Evolutionary conservation across 2,888 invertebrate genomes (phyloP), one percentile per base, ranked within the genome.

Genomic region (Mimas tiliae): DNA sequence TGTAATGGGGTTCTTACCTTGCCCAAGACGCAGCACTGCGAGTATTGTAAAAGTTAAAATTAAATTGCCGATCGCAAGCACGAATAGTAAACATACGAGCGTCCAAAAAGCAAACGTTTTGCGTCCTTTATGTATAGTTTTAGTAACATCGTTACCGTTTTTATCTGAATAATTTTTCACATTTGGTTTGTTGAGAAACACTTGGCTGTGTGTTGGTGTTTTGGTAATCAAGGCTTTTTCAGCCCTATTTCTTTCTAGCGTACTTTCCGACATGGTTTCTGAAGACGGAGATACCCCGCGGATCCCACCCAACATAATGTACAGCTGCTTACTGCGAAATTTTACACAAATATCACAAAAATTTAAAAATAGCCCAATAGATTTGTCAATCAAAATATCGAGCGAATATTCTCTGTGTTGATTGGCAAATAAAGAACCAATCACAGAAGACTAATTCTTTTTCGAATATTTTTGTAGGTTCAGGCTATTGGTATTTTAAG

Each of bases 101-200:
- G 96, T 96, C 98, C 98, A 98, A 79, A 98, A 96, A 0, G 96
- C 96, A 75, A 96, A 96, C 0, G 96, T 95, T 83, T 95, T 95
- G 45, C 95, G 84, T 12, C 95, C 95, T 72, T 83, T 87, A 65
- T 88, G 82, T 3, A 87, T 78, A 4, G 82, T 69, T 76, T 90
- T 92, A 14, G 83, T 85, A 42, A 93, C 91, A 77, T 92, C 89
- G 53, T 93, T 93, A 0, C 93, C 93, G 70, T 92, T 93, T 73
- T 90, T 93, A 78, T 93, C 93, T 0, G 91, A 91, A 69, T 91
- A 91, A 73, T 90, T 92, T 71, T 86, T 91, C 9, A 80, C 71
- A 53, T 74, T 79, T 6, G 71, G 72, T 75, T 85, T 87, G 50
- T 86, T 88, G 1, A 75, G 67, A 63, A 84, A 87, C n/a, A 82